Evolutionary conservation across 2,888 invertebrate species (phyloP).

Genomic region (Mimas tiliae): DNA sequence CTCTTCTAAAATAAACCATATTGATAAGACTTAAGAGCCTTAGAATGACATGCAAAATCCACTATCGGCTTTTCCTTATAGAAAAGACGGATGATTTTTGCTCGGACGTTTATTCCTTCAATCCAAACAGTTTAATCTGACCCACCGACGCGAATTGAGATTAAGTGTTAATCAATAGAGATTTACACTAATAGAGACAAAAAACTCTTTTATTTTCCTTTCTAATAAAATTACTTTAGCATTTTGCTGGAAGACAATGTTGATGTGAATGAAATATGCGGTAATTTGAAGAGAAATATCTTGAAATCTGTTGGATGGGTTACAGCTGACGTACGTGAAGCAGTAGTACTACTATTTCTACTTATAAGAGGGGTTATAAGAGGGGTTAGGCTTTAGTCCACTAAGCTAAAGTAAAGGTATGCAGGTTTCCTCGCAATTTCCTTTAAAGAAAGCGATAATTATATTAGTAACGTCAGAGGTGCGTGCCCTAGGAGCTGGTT

Average conservation of each 20-base stretch:
- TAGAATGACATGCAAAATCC: conserved; percentile 27
- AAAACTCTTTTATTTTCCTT: conserved; percentile 44
- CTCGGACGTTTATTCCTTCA: conserved; percentile 59
- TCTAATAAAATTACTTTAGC: conserved; percentile 17
- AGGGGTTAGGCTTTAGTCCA: no score
- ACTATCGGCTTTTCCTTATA: conserved; percentile 37
- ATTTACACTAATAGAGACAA: conserved; percentile 57
- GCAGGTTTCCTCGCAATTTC: no score
- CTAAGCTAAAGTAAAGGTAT: no score
- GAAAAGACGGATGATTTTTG: conserved; percentile 55
- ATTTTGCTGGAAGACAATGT: background rate
- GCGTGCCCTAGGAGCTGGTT: no score
- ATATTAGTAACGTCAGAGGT: no score
- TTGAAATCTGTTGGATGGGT: no score
- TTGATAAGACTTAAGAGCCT: conserved; percentile 22
- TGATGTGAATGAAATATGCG: background rate
- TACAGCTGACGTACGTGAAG: no score
- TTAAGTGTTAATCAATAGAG: conserved; percentile 66
- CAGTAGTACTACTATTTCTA: no score
- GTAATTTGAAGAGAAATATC: background rate
- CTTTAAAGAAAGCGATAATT: no score
- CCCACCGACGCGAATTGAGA: conserved; percentile 65
- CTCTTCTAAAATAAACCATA: background rate
- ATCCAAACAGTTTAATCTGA: conserved; percentile 65
- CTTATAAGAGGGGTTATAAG: no score